These are phyloP conservation scores for Cyclophora albipunctata DNA, from an alignment of 2,888 invertebrate species.

Conservation along the genomic window DNA sequence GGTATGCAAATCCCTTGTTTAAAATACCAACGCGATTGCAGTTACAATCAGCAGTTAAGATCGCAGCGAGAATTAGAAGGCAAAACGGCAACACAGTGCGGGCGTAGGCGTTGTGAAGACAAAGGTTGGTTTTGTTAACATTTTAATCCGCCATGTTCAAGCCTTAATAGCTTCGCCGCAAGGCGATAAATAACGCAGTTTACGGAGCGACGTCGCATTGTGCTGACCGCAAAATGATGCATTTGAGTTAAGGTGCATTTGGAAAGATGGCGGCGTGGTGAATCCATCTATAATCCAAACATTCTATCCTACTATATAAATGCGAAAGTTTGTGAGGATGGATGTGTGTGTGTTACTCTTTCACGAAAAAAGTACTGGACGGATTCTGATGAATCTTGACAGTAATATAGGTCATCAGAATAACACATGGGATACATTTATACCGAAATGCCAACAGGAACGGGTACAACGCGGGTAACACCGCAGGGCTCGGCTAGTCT, in stretches of 20 bases:
- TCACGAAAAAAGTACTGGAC: no score
- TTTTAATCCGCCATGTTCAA: constrained; percentile 51
- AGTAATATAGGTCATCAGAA: no score
- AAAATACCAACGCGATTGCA: constrained; percentile 33
- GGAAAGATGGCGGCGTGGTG: neutral
- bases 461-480: no score
- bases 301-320: no score
- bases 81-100: constrained; percentile 33
- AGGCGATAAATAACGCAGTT: constrained; percentile 34
- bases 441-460: no score
- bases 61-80: constrained; percentile 37
- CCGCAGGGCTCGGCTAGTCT: no score
- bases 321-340: no score
- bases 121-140: constrained; percentile 54
- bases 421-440: no score
- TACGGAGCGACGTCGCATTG: constrained; percentile 39
- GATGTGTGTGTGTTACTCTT: no score
- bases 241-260: constrained; percentile 28
- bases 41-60: constrained; percentile 34
- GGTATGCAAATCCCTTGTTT: constrained; percentile 19
- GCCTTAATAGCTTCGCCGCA: constrained; percentile 41
- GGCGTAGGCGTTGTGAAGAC: constrained; percentile 45
- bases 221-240: constrained; percentile 44
- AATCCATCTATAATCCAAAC: neutral
- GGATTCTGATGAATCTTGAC: no score